A percentile compares a stretch with the other conserved stretches of the same genome.
phyloP scores from a whole-genome alignment of 1,140 invertebrate species.

The Brachionus rotundiformis region DNA sequence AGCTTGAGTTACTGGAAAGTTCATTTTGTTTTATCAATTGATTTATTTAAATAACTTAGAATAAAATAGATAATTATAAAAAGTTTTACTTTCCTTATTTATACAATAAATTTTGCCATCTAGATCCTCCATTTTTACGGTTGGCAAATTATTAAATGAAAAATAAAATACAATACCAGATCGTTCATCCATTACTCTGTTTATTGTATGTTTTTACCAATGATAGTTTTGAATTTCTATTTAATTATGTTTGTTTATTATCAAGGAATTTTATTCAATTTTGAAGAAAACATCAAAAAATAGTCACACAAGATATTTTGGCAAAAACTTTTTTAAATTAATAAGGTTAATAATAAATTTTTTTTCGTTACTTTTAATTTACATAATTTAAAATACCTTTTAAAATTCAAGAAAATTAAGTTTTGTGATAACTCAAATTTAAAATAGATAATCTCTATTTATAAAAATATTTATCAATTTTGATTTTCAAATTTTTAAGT shows the following conservation, averaged over 20 bases:
- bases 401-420: no score
- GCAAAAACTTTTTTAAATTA: no score
- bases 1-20: slow-evolving; percentile 37
- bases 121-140: not conserved
- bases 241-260: not conserved
- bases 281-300: not conserved
- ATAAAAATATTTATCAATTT: no score
- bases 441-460: no score
- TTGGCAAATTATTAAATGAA: not conserved
- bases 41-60: not conserved
- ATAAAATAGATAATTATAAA: not conserved
- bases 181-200: not conserved
- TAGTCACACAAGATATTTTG: no score
- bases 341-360: no score
- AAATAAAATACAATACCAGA: not conserved
- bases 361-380: no score
- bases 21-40: not conserved
- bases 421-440: no score
- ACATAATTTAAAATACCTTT: no score
- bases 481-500: no score
- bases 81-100: not conserved
- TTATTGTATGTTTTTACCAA: not conserved
- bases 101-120: not conserved
- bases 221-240: not conserved
- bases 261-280: not conserved